Base-by-base conservation (phyloP, 2,888 invertebrate species). In the Napeogenes inachia region DNA sequence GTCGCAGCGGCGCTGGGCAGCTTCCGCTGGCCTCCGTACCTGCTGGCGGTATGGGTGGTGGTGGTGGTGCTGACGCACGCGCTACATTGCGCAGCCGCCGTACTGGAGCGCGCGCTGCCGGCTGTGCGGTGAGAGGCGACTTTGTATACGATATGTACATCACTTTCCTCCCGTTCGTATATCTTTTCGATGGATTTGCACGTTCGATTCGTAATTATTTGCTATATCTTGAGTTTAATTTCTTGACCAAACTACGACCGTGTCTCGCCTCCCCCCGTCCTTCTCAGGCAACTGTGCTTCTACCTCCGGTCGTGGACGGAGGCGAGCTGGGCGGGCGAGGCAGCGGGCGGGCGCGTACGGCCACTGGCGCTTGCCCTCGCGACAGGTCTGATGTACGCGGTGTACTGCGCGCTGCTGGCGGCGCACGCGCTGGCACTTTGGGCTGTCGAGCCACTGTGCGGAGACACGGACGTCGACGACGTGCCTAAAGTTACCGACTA, bases 1-100 rank as follows among this genome's bases (percentile, higher is more conserved):
- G 5, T 60, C 55, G 45, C 84, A 89, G 80, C 84, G 70, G 80
- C 88, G 57, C 66, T 87, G 73, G 84, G 85, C 74, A 84, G 85
- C 46, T 83, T 85, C 79, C 86, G 86, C 33, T 90, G 89, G 89
- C 89, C 90, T 69, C 90, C 90, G 62, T 89, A 89, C 80, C 71
- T 88, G 77, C 76, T 89, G 72, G 79, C 77, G 60, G 84, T 84
- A 77, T 89, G 88, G 88, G 83, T 87, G 76, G 33, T 80, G 65
- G 84, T 85, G 70, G 75, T 89, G 68, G 66, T 84, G 54, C 72
- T 85, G 13, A 84, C 89, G 56, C 89, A 89, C 75, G 76, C 72
- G 67, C 80, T 90, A 73, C 87, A 88, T 78, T 80, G 81, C 71
- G 67, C 84, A 61, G 82, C 79, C 57, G 77, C 74, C 47, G 63